A percentile compares a stretch with the other conserved stretches of the same genome.
Evolutionary conservation across 2,797 vertebrate species (phyloP).

Genomic region (Diglossa cyanea): DNA sequence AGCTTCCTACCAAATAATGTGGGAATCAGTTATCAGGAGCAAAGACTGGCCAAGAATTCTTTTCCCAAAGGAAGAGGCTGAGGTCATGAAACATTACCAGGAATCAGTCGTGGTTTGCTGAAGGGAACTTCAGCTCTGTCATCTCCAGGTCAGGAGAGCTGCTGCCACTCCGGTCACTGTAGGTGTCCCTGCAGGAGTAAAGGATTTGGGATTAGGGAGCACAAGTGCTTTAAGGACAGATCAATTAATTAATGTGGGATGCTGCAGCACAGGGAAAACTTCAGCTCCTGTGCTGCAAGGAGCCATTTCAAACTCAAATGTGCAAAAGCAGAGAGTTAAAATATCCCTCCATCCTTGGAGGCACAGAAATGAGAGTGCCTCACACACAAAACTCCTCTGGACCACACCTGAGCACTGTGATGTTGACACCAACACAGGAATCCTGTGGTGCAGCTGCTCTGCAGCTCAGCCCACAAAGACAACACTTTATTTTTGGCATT

Average conservation of each 20-base stretch:
- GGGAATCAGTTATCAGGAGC: not conserved
- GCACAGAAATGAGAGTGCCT: not conserved
- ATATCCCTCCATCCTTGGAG: not conserved
- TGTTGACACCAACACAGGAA: not conserved
- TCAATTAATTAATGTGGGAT: not conserved
- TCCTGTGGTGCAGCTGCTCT: not conserved
- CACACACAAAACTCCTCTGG: not conserved
- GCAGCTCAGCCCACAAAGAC: not conserved
- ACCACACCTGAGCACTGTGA: not conserved
- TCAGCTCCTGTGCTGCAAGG: not conserved
- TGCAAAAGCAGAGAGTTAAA: not conserved
- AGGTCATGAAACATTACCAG: slow-evolving; percentile 34
- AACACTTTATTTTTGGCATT: not conserved
- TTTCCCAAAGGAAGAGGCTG: not conserved
- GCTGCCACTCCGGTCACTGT: slow-evolving; percentile 88
- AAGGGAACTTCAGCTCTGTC: slow-evolving; percentile 85
- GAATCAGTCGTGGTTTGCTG: slow-evolving; percentile 76
- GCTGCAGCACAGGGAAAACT: not conserved
- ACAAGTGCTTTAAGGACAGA: not conserved
- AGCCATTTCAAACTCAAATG: not conserved
- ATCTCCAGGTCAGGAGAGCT: slow-evolving; percentile 91
- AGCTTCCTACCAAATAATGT: not conserved
- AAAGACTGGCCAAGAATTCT: not conserved
- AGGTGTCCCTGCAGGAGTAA: slow-evolving; percentile 84
- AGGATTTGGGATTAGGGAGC: not conserved